Evolutionary conservation across 2,888 invertebrate species (phyloP), one percentile per base, ranked within the genome.

Genomic region (Polydrusus pterygomalis): DNA sequence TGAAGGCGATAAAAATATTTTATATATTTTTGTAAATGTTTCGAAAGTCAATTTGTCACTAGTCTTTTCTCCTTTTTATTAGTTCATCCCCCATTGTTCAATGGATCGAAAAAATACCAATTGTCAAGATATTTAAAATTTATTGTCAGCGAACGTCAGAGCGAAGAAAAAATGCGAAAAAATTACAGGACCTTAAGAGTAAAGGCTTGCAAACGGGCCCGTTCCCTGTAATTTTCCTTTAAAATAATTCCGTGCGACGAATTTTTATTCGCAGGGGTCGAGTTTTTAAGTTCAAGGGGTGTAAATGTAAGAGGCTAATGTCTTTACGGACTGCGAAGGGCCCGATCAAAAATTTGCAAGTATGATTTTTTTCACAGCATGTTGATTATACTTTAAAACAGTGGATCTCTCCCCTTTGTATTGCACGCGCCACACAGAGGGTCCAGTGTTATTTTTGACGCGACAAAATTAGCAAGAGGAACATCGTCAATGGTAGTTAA

Each of bases 321-420:
- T 87, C 87, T 87, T 87, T 87, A 87, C 87, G 85, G 86, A 81
- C 86, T 87, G 87, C 81, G 86, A 87, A 87, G 87, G 87, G 87
- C 84, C 84, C 86, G 86, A 85, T 86, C 84, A 85, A 83, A 86
- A 86, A 87, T 87, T 87, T 87, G 87, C 87, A 87, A 87, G 87
- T 87, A 86, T 87, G 87, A 87, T 87, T 87, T 87, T 87, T 87
- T 86, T 74, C 63, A 63, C 84, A 81, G 83, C 81, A 82, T 82
- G 85, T 82, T 86, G 87, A 87, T 87, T 87, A 87, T 87, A 87
- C 87, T 87, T 87, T 87, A 87, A 87, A 87, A 87, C 86, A 87
- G 85, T 87, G 83, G 85, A 84, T 85, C 64, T 84, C 84, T 82
- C 80, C 77, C 81, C 84, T 82, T 78, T 65, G 62, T n/a, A 45